Base-by-base conservation (phyloP, 2,797 vertebrate species). In the Spinus pinus region DNA sequence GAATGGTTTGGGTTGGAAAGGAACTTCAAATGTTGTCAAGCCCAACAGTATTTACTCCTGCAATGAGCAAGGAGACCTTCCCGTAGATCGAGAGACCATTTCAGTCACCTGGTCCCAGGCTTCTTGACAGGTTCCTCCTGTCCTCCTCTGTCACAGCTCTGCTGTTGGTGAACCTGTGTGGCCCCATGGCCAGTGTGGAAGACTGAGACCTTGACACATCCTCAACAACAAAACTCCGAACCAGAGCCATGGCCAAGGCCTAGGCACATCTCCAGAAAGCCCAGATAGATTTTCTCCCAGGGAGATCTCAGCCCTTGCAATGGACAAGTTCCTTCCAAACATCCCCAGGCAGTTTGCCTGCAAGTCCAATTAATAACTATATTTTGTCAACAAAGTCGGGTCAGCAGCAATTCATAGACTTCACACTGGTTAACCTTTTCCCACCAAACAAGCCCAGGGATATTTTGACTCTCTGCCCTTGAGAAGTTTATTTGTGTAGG, bases 401-500 rank as follows among this genome's bases (percentile, higher is more conserved):
- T 75, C 66, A 83, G 69, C 42, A 27, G 87, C 70, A 90, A 91
- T 88, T 81, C 85, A 71, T 4, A 91, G 70, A 57, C 73, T 93
- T 93, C 70, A 83, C 0, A 12, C 80, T 95, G 88, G 87, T 91
- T 93, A 96, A 96, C 58, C 86, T 95, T 95, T 81, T 93, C 66
- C 85, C 61, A 91, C 58, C 77, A 79, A 86, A 94, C 47, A 86
- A 79, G 77, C 86, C 82, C 44, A 84, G 37, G 73, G 93, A 72
- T 86, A 93, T 95, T 95, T 81, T 95, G 80, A 94, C 54, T 95
- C 88, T 33, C 16, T 77, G 90, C 66, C 87, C 86, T 93, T 28
- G 17, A 81, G 80, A 90, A 94, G 90, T 93, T 92, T 94, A 95
- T 93, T 95, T 95, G 88, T 81, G 42, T 66, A 86, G 82, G 77